Evolutionary conservation across 2,797 vertebrate genomes (phyloP), one percentile per base, ranked within the genome.

Genomic region (Strix occidentalis): DNA sequence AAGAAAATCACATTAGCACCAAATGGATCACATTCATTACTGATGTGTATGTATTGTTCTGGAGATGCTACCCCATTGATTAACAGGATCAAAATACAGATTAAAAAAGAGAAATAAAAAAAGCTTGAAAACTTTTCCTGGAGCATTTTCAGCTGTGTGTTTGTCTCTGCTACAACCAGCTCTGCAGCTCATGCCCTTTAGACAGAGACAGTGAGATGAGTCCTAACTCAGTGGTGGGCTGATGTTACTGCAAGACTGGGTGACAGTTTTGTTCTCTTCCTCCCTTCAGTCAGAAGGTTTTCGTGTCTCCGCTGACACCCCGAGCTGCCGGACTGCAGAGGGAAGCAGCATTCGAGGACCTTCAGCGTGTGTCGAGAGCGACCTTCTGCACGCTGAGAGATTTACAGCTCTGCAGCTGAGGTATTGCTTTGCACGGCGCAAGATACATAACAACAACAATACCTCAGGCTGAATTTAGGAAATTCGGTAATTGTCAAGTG

Each of bases 391-490:
- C 2, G 1, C 61, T 0, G 92, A 54, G 87, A 75, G 89, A 69
- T 35, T 78, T 70, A 60, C 57, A 39, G 83, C 9, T 46, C 78
- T 43, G 77, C 3, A 0, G 24, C 71, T 3, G 10, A 65, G 51
- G 93, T 37, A 33, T 74, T 19, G 77, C 91, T 90, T 28, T 29
- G 45, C 48, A 7, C 43, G 2, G 85, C 3, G 0, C 64, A 53
- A 81, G 66, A 89, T 69, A 83, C 45, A 37, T 21, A 94, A 91
- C 93, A 97, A 92, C 74, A 96, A 93, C 86, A 96, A 89, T 86
- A 84, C 93, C 96, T 93, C 87, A 1, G 93, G 87, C 94, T 96
- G 96, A 89, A 95, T 97, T 96, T 97, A 97, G 96, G 96, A 98
- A 97, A 98, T 96, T 89, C 12, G 16, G 93, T 95, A 80, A 96